phyloP scores from a whole-genome alignment of 1,140 invertebrate genomes.

The Trypoxylus dichotomus region DNA sequence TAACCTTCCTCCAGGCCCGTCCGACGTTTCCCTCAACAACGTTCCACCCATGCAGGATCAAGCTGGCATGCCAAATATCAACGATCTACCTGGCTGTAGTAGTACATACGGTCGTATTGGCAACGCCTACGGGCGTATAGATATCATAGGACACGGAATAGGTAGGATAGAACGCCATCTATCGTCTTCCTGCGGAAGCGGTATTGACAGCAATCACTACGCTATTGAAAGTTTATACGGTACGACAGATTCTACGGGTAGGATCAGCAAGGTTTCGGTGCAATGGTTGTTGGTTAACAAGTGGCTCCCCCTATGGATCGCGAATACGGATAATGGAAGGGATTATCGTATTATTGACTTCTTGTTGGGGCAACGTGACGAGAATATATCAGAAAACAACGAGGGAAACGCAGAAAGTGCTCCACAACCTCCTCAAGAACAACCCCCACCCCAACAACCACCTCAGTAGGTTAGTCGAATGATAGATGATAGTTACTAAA shows the following conservation, averaged over 20 bases:
- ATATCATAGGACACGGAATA: slow-evolving; percentile 54
- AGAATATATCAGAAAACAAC: background rate
- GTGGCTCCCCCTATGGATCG: slow-evolving; percentile 62
- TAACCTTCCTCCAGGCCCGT: slow-evolving; percentile 22
- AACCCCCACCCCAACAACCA: slow-evolving; percentile 17
- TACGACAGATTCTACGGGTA: slow-evolving; percentile 45
- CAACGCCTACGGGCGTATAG: slow-evolving; percentile 59
- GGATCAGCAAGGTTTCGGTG: slow-evolving; percentile 60
- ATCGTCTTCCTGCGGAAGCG: slow-evolving; percentile 60
- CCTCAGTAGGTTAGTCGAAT: background rate
- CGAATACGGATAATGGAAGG: slow-evolving; percentile 55
- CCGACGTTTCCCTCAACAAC: slow-evolving; percentile 29
- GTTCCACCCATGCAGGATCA: background rate
- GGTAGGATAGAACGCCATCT: slow-evolving; percentile 61
- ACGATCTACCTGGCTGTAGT: slow-evolving; percentile 41
- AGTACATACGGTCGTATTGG: slow-evolving; percentile 52
- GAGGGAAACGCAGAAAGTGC: background rate
- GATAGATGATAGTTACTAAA: background rate
- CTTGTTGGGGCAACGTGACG: slow-evolving; percentile 46
- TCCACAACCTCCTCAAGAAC: background rate
- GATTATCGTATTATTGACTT: slow-evolving; percentile 64
- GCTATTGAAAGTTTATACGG: slow-evolving; percentile 48
- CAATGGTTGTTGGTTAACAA: slow-evolving; percentile 62
- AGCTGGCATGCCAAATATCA: slow-evolving; percentile 2
- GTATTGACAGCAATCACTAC: slow-evolving; percentile 56